Base-by-base conservation (phyloP, 2,888 invertebrate species). In the Cosmia trapezina region DNA sequence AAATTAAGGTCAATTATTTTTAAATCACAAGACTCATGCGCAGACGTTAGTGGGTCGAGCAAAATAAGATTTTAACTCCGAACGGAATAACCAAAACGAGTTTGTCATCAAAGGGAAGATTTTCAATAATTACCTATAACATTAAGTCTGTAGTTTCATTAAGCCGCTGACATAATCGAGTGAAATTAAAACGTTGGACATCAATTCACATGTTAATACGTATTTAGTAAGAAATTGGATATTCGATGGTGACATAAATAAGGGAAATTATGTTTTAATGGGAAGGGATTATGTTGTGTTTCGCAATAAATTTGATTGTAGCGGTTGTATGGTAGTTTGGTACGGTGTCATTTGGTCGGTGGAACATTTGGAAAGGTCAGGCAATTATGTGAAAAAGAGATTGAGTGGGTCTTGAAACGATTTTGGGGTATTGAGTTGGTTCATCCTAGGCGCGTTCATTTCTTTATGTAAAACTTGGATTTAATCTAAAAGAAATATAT, bases 141-240 rank as follows among this genome's bases (percentile, higher is more conserved):
- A 84, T 88, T 83, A 86, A 87, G 70, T 79, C 76, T 33, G 83
- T 61, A 75, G 69, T 87, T 84, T 87, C 83, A 88, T 88, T 89
- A 87, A 86, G 75, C 72, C 57, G 70, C 74, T 84, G 84, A 86
- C 83, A 87, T 76, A 80, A 76, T 60, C 66, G 37, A 76, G 73
- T 71, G 83, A 87, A 85, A 87, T 88, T 85, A 86, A 88, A 87
- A 82, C 70, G 83, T 84, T 78, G 77, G 67, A 65, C 81, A 86
- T 87, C 83, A 82, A 85, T 87, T 81, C 75, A 51, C 64, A 71
- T 81, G 76, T 85, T 86, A 83, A 88, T 85, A 78, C 56, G 72
- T 83, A 83, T 78, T 83, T 83, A 83, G 83, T 83, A 76, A 78
- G 69, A 73, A 81, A 81, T 84, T 76, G 70, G 76, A 73, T 75